Conservation (phyloP, 2,797 vertebrate genomes). For the Centroberyx gerrardi region DNA sequence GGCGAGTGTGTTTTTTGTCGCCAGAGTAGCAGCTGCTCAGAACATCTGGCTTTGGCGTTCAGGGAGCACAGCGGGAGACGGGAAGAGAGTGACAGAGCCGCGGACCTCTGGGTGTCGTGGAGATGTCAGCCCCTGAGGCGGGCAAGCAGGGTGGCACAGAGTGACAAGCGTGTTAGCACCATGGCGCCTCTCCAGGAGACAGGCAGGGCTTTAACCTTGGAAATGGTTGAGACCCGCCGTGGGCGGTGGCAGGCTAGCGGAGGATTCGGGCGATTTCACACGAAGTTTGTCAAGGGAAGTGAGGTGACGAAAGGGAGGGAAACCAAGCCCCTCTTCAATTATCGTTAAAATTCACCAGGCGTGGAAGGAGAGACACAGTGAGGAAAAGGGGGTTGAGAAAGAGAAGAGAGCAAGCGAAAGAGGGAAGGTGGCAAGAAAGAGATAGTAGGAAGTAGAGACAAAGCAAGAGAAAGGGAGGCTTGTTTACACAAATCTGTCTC, state of each 20-base stretch:
- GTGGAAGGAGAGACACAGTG: conserved; percentile 1
- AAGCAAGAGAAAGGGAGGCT: conserved; percentile 24
- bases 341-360: conserved; percentile 31
- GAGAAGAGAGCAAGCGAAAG: conserved; percentile 9
- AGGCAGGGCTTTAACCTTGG: conserved; percentile 63
- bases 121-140: conserved; percentile 59
- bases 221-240: conserved; percentile 52
- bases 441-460: conserved; percentile 24
- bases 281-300: conserved; percentile 47
- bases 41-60: conserved; percentile 77
- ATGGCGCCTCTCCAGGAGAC: conserved; percentile 52
- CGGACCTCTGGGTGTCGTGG: conserved; percentile 63
- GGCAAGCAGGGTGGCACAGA: conserved; percentile 47
- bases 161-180: conserved; percentile 71
- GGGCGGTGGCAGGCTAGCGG: conserved; percentile 16
- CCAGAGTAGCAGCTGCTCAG: conserved; percentile 74
- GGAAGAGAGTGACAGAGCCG: conserved; percentile 62
- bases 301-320: conserved; percentile 48
- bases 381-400: conserved; percentile 25
- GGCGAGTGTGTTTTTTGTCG: conserved; percentile 56
- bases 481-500: conserved; percentile 51
- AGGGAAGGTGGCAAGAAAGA: not conserved
- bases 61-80: conserved; percentile 57
- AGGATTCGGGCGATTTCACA: conserved; percentile 49
- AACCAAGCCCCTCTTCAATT: conserved; percentile 34